These are phyloP conservation scores for Tribolium freemani DNA, from an alignment of 2,888 invertebrate species.

Conservation along the genomic window DNA sequence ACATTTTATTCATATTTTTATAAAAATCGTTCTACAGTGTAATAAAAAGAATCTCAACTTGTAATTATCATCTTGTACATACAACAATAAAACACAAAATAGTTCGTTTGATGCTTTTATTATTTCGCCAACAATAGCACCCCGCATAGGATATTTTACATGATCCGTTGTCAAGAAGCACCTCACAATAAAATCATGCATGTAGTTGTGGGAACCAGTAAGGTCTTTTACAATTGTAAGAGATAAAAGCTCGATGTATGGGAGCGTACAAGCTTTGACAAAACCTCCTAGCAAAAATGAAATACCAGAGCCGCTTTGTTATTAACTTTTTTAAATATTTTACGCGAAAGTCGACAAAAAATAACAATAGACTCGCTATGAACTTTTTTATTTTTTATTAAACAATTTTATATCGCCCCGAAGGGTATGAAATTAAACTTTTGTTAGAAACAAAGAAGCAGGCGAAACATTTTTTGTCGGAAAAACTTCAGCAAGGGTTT, in stretches of 20 bases:
- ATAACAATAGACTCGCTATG: not conserved
- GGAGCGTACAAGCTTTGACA: slow-evolving; percentile 2
- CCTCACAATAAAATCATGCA: slow-evolving; percentile 4
- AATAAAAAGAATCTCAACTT: slow-evolving; percentile 48
- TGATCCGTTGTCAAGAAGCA: not conserved
- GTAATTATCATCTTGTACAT: slow-evolving; percentile 58
- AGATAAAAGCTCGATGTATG: slow-evolving; percentile 15
- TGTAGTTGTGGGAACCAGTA: slow-evolving; percentile 13
- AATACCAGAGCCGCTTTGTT: not conserved
- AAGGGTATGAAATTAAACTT: slow-evolving; percentile 9
- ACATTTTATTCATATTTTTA: slow-evolving; percentile 51
- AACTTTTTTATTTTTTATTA: slow-evolving; percentile 17
- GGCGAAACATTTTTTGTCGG: not conserved
- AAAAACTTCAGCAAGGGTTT: not conserved
- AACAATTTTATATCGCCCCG: slow-evolving; percentile 4
- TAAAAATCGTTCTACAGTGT: slow-evolving; percentile 47
- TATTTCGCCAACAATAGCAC: slow-evolving; percentile 3
- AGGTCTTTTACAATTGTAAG: slow-evolving; percentile 1
- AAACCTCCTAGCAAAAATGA: slow-evolving; percentile 5
- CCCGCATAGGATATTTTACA: not conserved
- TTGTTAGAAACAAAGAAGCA: slow-evolving; percentile 4
- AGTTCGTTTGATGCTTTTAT: slow-evolving; percentile 46
- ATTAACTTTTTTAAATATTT: not conserved
- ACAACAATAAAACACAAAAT: slow-evolving; percentile 53
- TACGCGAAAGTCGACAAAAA: not conserved